Evolutionary conservation across 2,113 vertebrate genomes (phyloP), one percentile per base, ranked within the genome.

Genomic region (Dipodomys stephensi): DNA sequence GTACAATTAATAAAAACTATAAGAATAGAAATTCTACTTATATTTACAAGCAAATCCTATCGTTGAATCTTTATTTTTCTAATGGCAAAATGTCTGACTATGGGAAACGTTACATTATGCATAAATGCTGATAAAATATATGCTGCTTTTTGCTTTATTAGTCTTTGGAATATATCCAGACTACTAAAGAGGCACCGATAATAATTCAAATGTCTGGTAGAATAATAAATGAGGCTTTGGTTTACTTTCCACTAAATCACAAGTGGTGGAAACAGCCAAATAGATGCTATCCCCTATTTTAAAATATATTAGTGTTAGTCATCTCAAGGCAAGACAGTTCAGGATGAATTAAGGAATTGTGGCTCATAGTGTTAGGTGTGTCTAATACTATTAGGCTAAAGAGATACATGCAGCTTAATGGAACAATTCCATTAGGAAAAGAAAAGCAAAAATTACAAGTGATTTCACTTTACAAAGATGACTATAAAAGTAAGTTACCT

Each of bases 401-500:
- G 62, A 95, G 90, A 92, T 39, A 93, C 83, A 32, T 44, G 49
- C 5, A 72, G 6, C 28, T 72, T 96, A 94, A 92, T 35, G 0
- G 15, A 39, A 69, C 83, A 71, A 76, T 90, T 78, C 23, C 11
- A 91, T 96, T 93, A 83, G 16, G 76, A 86, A 18, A 19, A 44
- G 69, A 49, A 0, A 13, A 68, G 5, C 1, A 96, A 96, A 94
- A 94, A n/a, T 68, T 93, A 0, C 16, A 92, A 92, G 3, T 81
- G 57, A 22, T 92, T 88, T 94, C 94, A 53, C 87, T 97, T 95
- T 92, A 84, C 91, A 97, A 83, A 86, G 49, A 67, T 77, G 93
- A 76, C 44, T 94, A 80, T 49, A 89, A 39, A 97, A 97, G 88
- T 96, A 80, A 82, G 91, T 81, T 91, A 94, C 92, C 64, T 97